Base-by-base conservation (phyloP, 2,797 vertebrate species). In the Ctenopoma multispine region DNA sequence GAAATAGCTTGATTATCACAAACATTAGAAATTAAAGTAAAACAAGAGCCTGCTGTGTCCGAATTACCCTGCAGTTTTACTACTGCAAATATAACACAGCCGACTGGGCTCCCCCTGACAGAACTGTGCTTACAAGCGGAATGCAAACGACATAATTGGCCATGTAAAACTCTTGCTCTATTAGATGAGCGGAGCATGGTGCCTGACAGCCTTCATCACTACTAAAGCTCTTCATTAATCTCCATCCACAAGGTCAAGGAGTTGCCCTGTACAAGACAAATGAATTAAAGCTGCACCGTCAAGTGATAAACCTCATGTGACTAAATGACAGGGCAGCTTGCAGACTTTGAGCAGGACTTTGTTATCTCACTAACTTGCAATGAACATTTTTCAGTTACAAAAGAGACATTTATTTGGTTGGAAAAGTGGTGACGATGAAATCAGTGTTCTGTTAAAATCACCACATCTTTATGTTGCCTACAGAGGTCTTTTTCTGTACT, bases 141-240 rank as follows among this genome's bases (percentile, higher is more conserved):
- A 92, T 84, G 64, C 81, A 79, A 88, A 85, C 69, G n/a, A 86
- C 76, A 87, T 92, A 90, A 92, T 91, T 90, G 90, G 87, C 86
- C 77, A 85, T 92, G 87, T 91, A 85, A 90, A 89, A 91, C 77
- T 69, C 81, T 69, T 72, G 82, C 84, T 90, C 89, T 84, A 89
- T 92, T 90, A 90, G 87, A 85, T 8, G 69, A 81, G 20, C 66
- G 72, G 78, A 87, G 56, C 81, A 50, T 53, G 74, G 82, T 88
- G 87, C 73, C 83, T 89, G 90, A 91, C 87, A 88, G 90, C 90
- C 87, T 92, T 91, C 89, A 88, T 90, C 82, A 34, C 82, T 61
- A 69, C 88, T 91, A 92, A 91, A 90, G 88, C 90, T 90, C 79
- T 87, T 91, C 88, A 93, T 94, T 93, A 94, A 94, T 93, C 93